A percentile compares a stretch with the other conserved stretches of the same genome.
phyloP scores from a whole-genome alignment of 2,113 vertebrate genomes.

The Amazona guildingii region DNA sequence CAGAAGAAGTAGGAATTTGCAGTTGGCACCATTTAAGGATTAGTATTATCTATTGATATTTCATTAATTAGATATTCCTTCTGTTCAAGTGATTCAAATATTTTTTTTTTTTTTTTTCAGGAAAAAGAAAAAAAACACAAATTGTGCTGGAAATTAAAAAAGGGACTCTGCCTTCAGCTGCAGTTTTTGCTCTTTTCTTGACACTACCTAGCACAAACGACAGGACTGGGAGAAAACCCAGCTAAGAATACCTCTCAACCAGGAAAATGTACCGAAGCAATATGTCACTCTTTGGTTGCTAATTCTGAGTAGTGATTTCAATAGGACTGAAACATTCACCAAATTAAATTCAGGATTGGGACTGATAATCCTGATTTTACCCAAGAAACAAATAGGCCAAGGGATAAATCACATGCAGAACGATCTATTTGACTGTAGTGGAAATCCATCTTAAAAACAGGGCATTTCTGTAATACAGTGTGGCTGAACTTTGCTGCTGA shows the following conservation, averaged over 20 bases:
- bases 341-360: background rate
- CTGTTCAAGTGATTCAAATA: background rate
- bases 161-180: background rate
- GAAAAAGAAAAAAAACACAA: background rate
- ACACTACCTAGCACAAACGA: background rate
- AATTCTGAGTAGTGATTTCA: background rate
- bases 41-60: background rate
- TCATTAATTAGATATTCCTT: background rate
- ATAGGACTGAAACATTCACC: background rate
- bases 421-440: background rate
- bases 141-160: background rate
- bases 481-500: background rate
- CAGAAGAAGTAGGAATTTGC: slow-evolving; percentile 20
- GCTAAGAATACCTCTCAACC: background rate
- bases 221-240: background rate
- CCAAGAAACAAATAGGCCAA: background rate
- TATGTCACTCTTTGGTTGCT: background rate
- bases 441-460: background rate
- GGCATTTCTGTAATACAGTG: background rate
- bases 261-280: background rate
- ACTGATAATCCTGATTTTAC: background rate
- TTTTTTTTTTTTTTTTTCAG: background rate
- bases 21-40: slow-evolving; percentile 8
- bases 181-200: background rate
- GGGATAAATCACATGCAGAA: background rate